A percentile compares a stretch with the other conserved stretches of the same genome.
Evolutionary conservation across 92 coral and sea anemone species (phyloP).

Genomic region (Siderastrea siderea): DNA sequence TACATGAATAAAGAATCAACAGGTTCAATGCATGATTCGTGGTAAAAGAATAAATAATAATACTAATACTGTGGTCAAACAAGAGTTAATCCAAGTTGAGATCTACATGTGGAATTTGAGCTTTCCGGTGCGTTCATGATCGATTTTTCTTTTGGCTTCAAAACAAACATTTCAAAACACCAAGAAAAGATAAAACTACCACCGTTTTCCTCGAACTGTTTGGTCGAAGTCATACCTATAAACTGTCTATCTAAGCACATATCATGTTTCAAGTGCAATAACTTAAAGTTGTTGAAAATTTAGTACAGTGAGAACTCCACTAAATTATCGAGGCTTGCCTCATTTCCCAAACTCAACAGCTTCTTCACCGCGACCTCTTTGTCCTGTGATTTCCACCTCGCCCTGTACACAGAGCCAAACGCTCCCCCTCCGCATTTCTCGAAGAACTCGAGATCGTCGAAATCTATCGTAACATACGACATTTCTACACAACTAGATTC

Average conservation of each 20-base stretch:
- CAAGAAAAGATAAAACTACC: not conserved
- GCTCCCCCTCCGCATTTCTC: constrained; percentile 93
- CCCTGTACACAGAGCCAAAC: constrained; percentile 87
- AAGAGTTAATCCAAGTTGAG: too few species aligned
- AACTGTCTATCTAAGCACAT: not conserved
- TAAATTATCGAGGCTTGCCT: constrained; percentile 48
- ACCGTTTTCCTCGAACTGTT: too few species aligned
- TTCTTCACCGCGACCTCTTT: constrained; percentile 90
- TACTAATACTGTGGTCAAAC: too few species aligned
- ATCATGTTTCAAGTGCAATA: not conserved
- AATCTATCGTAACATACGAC: constrained; percentile 76
- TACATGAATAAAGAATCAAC: not conserved
- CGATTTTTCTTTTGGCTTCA: not conserved
- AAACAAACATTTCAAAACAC: not conserved
- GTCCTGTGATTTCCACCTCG: constrained; percentile 78
- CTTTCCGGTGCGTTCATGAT: too few species aligned
- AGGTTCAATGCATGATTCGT: too few species aligned
- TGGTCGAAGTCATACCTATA: not conserved
- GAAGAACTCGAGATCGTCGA: constrained; percentile 82
- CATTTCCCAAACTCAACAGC: constrained; percentile 77
- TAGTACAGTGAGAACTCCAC: too few species aligned
- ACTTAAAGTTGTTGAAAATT: too few species aligned
- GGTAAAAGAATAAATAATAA: too few species aligned
- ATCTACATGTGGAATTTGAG: too few species aligned
- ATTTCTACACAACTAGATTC: not conserved